These are phyloP conservation scores for Microtus pennsylvanicus DNA, from an alignment of 2,113 vertebrate species.

Conservation along the genomic window DNA sequence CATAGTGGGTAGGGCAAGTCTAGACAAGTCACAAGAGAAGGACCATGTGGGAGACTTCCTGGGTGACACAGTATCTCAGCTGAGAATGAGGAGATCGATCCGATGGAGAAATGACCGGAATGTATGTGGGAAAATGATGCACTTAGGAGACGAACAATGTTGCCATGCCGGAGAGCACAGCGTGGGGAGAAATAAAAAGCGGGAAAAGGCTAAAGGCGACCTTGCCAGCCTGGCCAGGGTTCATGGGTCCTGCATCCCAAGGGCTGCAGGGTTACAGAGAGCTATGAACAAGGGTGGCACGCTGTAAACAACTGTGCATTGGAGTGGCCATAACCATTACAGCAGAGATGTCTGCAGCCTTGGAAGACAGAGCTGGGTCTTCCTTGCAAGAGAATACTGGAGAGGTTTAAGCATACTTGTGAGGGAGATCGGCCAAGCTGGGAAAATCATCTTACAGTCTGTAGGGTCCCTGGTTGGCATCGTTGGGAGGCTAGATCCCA, in stretches of 20 bases:
- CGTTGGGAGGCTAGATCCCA: conserved; percentile 46
- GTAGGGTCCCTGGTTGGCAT: background rate
- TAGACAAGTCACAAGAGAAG: background rate
- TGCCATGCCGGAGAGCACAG: background rate
- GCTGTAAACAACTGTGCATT: fast-evolving
- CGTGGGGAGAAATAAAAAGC: background rate
- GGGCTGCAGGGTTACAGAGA: background rate
- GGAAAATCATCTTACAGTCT: background rate
- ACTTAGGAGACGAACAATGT: background rate
- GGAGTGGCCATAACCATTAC: background rate
- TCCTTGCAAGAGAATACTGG: background rate
- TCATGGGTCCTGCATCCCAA: background rate
- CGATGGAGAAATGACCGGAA: background rate
- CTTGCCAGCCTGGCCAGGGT: no score
- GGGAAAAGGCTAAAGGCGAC: background rate
- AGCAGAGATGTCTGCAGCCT: background rate
- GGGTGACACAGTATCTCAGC: background rate
- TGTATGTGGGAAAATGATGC: background rate
- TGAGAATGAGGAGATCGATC: background rate
- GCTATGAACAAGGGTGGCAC: background rate
- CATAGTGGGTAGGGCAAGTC: background rate
- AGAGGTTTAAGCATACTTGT: background rate
- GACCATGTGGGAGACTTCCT: background rate
- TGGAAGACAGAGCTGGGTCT: background rate
- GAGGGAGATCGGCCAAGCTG: background rate